A percentile compares a stretch with the other conserved stretches of the same genome.
Conservation (phyloP, 2,888 invertebrate species). For the Leptopilina myrica region DNA sequence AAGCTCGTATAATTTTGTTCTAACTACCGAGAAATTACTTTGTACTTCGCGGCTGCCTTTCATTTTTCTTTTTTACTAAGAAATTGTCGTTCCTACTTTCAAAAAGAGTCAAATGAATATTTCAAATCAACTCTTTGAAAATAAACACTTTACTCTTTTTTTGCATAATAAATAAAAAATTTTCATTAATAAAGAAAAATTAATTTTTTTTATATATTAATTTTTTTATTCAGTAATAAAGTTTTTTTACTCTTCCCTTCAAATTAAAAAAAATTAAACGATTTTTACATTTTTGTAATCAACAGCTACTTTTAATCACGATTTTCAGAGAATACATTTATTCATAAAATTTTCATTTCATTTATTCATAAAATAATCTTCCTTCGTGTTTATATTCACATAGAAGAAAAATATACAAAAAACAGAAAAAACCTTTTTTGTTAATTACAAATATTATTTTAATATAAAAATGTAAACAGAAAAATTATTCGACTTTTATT, state of each 20-base stretch:
- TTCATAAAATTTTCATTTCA: neutral
- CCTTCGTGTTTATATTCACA: too few relatives aligned
- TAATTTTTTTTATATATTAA: neutral
- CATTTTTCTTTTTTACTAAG: conserved; percentile 55
- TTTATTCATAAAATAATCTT: neutral
- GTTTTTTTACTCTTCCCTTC: neutral
- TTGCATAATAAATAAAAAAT: neutral
- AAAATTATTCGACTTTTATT: neutral
- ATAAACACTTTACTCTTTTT: neutral
- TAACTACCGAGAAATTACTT: conserved; percentile 68
- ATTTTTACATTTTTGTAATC: neutral
- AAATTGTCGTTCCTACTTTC: conserved; percentile 59
- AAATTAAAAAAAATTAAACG: neutral
- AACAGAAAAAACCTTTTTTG: too few relatives aligned
- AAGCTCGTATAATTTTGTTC: conserved; percentile 72
- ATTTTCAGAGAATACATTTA: neutral
- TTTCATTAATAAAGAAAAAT: neutral
- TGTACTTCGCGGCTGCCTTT: conserved; percentile 55
- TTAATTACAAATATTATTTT: too few relatives aligned
- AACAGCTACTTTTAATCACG: neutral
- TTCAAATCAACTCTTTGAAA: neutral
- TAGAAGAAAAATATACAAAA: neutral
- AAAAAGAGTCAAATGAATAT: neutral
- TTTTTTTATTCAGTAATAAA: neutral
- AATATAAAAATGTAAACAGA: neutral